These are phyloP conservation scores for Echinarachnius parma DNA, from an alignment of 53 echinoderm and acorn worm species.

Conservation along the genomic window DNA sequence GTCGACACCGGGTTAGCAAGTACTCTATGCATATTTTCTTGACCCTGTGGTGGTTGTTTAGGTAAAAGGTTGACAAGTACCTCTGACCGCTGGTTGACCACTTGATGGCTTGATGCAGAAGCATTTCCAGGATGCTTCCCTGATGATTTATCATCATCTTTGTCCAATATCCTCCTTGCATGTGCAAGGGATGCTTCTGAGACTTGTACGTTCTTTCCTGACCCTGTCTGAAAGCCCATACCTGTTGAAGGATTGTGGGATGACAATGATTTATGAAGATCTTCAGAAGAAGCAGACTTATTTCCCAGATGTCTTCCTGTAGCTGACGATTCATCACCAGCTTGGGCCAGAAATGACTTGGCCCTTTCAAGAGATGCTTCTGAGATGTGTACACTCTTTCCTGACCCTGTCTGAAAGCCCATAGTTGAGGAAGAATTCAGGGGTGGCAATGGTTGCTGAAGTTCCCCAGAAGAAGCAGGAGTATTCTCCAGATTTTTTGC, in stretches of 20 bases:
- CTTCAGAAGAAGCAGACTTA: slow-evolving; percentile 1
- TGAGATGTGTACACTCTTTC: slow-evolving; percentile 17
- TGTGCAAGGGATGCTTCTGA: slow-evolving; percentile 55
- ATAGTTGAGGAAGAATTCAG: too few relatives aligned
- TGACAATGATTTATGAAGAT: neutral
- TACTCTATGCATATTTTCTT: too few relatives aligned
- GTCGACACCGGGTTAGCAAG: too few relatives aligned
- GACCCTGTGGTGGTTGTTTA: too few relatives aligned
- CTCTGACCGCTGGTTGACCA: too few relatives aligned
- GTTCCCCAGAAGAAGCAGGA: too few relatives aligned
- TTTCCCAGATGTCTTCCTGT: slow-evolving; percentile 1
- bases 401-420: slow-evolving; percentile 54
- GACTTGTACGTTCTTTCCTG: slow-evolving; percentile 44
- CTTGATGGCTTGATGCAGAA: too few relatives aligned
- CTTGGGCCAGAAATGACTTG: slow-evolving; percentile 31
- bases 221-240: slow-evolving; percentile 20
- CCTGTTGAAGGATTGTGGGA: neutral
- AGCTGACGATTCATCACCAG: neutral
- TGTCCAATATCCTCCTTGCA: slow-evolving; percentile 36
- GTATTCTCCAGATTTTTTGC: too few relatives aligned
- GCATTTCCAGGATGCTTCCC: too few relatives aligned
- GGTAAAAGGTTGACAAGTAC: too few relatives aligned
- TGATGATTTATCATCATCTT: neutral
- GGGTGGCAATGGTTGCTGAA: too few relatives aligned
- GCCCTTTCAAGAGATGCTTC: slow-evolving; percentile 34